Base-by-base conservation (phyloP, 2,888 invertebrate genomes). In the Temnothorax ravouxi region DNA sequence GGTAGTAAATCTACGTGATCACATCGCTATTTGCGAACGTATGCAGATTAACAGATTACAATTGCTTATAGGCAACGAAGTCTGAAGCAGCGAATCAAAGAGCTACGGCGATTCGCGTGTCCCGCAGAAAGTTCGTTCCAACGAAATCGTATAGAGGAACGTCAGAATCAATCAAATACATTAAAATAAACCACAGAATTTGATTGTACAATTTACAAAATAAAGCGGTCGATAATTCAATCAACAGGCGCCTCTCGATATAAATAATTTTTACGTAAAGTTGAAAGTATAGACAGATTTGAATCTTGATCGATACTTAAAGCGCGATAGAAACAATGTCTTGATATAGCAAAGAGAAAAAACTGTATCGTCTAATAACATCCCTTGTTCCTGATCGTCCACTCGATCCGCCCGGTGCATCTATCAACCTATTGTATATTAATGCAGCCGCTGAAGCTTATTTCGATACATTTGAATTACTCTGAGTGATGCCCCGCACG, bases 1-100 rank as follows among this genome's bases (percentile, higher is more conserved):
- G 21, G 38, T 52, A 25, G 5, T 34, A 71, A 59, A 25, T 79
- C 47, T 59, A 44, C 41, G 9, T 18, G 18, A n/a, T 59, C 29
- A 66, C 52, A 54, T n/a, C 25, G 25, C 41, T 3, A 44, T 69
- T 56, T 38, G 41, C 69, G 11, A 76, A 56, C n/a, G n/a, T 79
- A 25, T 34, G 34, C n/a, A 59, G 13, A 71, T 34, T 34, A 79
- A 59, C 44, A 41, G 47, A 59, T 71, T 71, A 59, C 47, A 47
- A 59, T 79, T 44, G n/a, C 25, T 41, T 52, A 15, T 52, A 15
- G 41, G 67, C 44, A 77, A 77, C 15, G 15, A 77, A 76, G 25
- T 8, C 21, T 25, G 25, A 76, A 54, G 25, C 41, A 41, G 15
- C 25, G 50, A 52, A 15, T 5, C 15, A 59, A 29, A 29, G 52